Conservation (phyloP, 2,113 vertebrate genomes). For the Steatornis caripensis region DNA sequence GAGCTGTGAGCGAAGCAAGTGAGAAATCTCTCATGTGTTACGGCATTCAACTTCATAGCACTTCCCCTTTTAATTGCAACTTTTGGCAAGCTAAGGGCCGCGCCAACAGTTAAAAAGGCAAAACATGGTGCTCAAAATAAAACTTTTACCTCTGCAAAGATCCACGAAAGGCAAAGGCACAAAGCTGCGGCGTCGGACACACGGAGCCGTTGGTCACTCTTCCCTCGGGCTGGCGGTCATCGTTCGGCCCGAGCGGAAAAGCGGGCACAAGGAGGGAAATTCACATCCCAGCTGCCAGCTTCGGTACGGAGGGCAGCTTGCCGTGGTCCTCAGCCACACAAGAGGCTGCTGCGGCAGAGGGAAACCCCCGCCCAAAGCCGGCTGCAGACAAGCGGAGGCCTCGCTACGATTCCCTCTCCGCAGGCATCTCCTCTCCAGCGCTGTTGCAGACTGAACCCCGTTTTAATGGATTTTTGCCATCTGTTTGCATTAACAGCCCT, state of each 20-base stretch:
- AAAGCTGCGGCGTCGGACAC: not conserved
- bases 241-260: not conserved
- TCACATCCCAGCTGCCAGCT: not conserved
- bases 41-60: not conserved
- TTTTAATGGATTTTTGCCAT: not conserved
- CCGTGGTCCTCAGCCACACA: too few species aligned
- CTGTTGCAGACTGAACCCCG: not conserved
- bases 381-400: too few species aligned
- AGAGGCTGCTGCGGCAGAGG: fast-evolving
- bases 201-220: fast-evolving
- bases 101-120: not conserved
- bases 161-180: not conserved
- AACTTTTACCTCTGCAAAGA: not conserved
- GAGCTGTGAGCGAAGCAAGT: fast-evolving
- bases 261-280: fast-evolving
- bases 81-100: not conserved
- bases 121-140: not conserved
- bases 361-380: not conserved
- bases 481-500: not conserved
- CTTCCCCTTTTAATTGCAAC: too few species aligned
- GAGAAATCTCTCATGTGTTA: not conserved
- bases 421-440: fast-evolving
- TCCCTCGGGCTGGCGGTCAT: fast-evolving
- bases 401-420: fast-evolving
- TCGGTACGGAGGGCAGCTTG: not conserved